A percentile compares a stretch with the other conserved stretches of the same genome.
Evolutionary conservation across 2,888 invertebrate species (phyloP).

Genomic region (Portevinia maculata): DNA sequence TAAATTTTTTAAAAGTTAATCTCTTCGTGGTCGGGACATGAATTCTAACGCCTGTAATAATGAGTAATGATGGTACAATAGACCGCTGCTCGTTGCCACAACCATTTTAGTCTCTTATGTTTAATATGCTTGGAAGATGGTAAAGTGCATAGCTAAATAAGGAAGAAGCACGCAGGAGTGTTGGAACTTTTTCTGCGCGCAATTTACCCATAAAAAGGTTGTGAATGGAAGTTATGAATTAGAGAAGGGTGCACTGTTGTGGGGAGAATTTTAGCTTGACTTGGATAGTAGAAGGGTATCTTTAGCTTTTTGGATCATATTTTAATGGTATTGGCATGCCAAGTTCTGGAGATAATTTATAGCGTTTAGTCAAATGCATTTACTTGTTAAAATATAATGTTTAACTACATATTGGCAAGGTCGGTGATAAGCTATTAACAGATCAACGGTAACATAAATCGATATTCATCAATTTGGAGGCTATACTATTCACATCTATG

Average conservation of each 20-base stretch:
- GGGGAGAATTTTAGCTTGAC: conserved; percentile 12
- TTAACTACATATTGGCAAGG: no score
- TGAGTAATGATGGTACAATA: conserved; percentile 72
- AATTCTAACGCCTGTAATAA: conserved; percentile 72
- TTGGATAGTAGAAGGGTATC: not conserved
- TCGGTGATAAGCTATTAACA: no score
- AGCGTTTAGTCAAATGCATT: not conserved
- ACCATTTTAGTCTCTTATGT: conserved; percentile 56
- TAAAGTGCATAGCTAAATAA: conserved; percentile 43
- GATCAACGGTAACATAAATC: no score
- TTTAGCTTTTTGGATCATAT: conserved; percentile 2
- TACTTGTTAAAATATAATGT: not conserved
- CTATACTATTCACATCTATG: no score
- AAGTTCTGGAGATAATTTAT: conserved; percentile 57
- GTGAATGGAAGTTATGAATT: conserved; percentile 32
- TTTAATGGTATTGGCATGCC: conserved; percentile 11
- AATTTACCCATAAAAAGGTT: conserved; percentile 47
- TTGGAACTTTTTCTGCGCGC: conserved; percentile 27
- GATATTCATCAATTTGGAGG: no score
- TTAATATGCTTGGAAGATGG: conserved; percentile 27
- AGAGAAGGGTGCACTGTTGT: conserved; percentile 58
- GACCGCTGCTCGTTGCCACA: conserved; percentile 40
- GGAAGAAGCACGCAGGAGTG: conserved; percentile 63
- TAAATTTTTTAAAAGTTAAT: conserved; percentile 77
- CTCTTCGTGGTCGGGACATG: conserved; percentile 73